Evolutionary conservation across 1,140 invertebrate species (phyloP), one percentile per base, ranked within the genome.

Genomic region (Brachionus asplanchnoidis): DNA sequence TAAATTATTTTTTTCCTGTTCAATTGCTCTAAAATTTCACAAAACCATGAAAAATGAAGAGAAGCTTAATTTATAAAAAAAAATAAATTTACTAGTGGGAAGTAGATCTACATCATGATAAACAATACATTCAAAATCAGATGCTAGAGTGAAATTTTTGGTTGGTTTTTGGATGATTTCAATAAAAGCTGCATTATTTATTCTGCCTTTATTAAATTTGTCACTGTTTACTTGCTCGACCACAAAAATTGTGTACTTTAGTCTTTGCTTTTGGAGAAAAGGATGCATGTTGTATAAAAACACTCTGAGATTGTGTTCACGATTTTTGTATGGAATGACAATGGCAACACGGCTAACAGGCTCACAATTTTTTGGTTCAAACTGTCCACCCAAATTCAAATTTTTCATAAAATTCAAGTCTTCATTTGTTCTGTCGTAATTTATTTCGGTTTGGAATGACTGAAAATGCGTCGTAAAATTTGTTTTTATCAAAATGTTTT

Each of bases 51-150:
- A n/a, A n/a, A n/a, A n/a, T n/a, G n/a, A n/a, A n/a, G n/a, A n/a
- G n/a, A n/a, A n/a, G n/a, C n/a, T 75, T 46, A 32, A 1, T 14
- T 23, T 44, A 1, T 14, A 44, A 44, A 75, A 17, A 3, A 28
- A 36, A 14, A 36, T n/a, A 9, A 12, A 20, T 44, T 80, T 90
- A 94, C 94, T 94, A 85, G 96, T 91, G n/a, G 96, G 96, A 80
- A 98, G 91, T 14, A 97, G 89, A 90, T 98, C 95, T 65, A 98
- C 94, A 88, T n/a, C n/a, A n/a, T n/a, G n/a, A n/a, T n/a, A n/a
- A n/a, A n/a, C n/a, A n/a, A n/a, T n/a, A n/a, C n/a, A 98, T 40
- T 94, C 93, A 89, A 93, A 95, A 4, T 80, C 50, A 9, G 14
- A 14, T 36, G 66, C 7, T 36, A 36, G 9, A 23, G n/a, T 87